Evolutionary conservation across 2,113 vertebrate species (phyloP).

Genomic region (Microtus oregoni): DNA sequence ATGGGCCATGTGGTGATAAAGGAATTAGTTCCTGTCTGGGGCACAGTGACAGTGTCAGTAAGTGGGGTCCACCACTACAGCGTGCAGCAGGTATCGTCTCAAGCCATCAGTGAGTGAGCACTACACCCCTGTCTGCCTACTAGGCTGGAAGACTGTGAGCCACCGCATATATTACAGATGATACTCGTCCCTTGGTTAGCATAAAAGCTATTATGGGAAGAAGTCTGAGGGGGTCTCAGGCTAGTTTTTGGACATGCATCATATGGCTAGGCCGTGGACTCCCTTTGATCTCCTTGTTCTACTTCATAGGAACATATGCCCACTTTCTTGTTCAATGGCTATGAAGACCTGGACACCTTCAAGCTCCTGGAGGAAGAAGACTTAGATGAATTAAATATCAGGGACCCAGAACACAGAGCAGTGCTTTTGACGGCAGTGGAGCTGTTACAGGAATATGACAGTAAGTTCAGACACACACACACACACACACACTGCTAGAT

Average conservation of each 20-base stretch:
- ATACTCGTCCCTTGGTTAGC: background rate
- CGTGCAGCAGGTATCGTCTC: background rate
- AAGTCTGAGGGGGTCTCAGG: background rate
- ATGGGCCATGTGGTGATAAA: background rate
- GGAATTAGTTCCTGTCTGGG: background rate
- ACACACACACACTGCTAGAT: background rate
- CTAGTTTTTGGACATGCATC: rapidly evolving
- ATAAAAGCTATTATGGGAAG: background rate
- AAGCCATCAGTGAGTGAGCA: background rate
- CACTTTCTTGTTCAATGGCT: constrained; percentile 98
- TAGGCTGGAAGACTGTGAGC: background rate
- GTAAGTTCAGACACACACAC: constrained; percentile 86
- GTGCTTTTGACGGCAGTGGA: constrained; percentile 97
- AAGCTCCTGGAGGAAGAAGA: constrained; percentile 98
- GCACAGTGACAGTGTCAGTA: background rate
- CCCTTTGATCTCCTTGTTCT: background rate
- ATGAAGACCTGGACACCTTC: constrained; percentile 98
- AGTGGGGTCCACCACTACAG: background rate
- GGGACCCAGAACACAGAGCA: constrained; percentile 96
- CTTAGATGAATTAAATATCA: constrained; percentile 97
- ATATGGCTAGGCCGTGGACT: background rate
- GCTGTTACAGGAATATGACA: constrained; percentile 97
- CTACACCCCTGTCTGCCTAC: rapidly evolving
- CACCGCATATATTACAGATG: background rate
- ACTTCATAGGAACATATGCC: constrained; percentile 97